These are phyloP conservation scores for Ariolimax columbianus DNA, from an alignment of 2,888 invertebrate species.

Conservation along the genomic window DNA sequence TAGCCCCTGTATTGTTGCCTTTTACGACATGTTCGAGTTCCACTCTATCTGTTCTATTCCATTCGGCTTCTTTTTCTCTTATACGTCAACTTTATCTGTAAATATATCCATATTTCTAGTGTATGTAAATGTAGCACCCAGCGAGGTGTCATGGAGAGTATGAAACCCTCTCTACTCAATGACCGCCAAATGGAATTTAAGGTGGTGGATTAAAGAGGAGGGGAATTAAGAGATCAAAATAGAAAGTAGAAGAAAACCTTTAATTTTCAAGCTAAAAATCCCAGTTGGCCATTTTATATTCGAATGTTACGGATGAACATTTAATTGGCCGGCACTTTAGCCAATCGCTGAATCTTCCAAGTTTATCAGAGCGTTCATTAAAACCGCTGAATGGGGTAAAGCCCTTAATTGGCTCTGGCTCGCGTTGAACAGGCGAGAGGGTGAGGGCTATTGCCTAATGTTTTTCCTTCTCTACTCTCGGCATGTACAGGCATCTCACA, in stretches of 20 bases:
- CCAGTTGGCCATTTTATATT: background rate
- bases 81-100: too few species aligned
- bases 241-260: background rate
- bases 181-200: too few species aligned
- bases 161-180: too few species aligned
- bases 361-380: slow-evolving; percentile 27
- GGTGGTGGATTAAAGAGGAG: too few species aligned
- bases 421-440: background rate
- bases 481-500: background rate
- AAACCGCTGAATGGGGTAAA: background rate
- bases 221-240: too few species aligned
- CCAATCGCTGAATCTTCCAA: background rate
- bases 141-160: too few species aligned
- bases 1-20: too few species aligned
- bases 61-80: too few species aligned
- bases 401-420: slow-evolving; percentile 21
- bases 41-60: too few species aligned
- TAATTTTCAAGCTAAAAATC: background rate
- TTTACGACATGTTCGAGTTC: too few species aligned
- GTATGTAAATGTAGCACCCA: too few species aligned
- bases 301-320: slow-evolving; percentile 20
- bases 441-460: slow-evolving; percentile 7
- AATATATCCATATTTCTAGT: too few species aligned
- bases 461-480: background rate
- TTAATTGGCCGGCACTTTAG: slow-evolving; percentile 24